These are phyloP conservation scores for Rhipidura dahli DNA, from an alignment of 2,113 vertebrate species.

Conservation along the genomic window DNA sequence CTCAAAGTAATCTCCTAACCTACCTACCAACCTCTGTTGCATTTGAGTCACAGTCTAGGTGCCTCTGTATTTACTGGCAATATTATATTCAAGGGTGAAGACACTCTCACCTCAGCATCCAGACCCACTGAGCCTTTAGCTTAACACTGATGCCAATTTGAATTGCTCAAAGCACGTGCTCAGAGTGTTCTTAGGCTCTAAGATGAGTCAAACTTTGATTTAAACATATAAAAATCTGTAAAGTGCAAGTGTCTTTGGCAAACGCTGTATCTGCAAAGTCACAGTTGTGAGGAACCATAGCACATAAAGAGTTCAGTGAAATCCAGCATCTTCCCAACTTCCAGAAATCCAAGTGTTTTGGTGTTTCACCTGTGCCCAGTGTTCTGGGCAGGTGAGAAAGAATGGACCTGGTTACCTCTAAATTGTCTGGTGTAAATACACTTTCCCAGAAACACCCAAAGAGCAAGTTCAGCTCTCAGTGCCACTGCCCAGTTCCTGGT, in stretches of 20 bases:
- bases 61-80: not conserved
- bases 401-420: not conserved
- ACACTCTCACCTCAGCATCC: not conserved
- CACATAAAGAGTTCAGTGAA: not conserved
- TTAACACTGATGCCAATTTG: not conserved
- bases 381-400: not conserved
- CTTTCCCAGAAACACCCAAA: not conserved
- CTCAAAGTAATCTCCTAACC: not conserved
- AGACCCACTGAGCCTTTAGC: not conserved
- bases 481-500: not conserved
- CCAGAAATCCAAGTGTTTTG: not conserved
- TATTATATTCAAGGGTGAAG: not conserved
- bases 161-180: not conserved
- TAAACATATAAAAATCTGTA: not conserved
- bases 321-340: not conserved
- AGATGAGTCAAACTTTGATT: not conserved
- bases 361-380: not conserved
- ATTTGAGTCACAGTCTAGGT: not conserved
- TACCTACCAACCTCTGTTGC: not conserved
- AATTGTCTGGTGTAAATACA: rapidly evolving
- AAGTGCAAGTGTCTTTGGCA: not conserved
- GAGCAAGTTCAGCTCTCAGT: not conserved
- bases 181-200: not conserved
- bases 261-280: not conserved
- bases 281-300: not conserved